Evolutionary conservation across 2,888 invertebrate species (phyloP).

Genomic region (Uropetala carovei): DNA sequence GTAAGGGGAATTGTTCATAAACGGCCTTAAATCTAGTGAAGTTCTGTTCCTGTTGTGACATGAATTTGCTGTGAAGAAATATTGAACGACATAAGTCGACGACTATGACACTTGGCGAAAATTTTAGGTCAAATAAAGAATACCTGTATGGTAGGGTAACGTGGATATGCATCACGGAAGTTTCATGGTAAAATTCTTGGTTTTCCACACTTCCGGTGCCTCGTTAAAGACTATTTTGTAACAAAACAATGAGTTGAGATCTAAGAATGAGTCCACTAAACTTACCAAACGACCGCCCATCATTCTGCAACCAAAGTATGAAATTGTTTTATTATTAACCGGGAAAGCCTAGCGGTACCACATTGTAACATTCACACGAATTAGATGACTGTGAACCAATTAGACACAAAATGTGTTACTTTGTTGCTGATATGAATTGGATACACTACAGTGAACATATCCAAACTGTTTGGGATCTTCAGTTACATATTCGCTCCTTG

Average conservation of each 20-base stretch:
- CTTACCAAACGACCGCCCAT: conserved; percentile 84
- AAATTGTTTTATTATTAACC: neutral
- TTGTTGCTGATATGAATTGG: no score
- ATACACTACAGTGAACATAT: no score
- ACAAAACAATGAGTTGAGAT: conserved; percentile 92
- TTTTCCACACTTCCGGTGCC: conserved; percentile 82
- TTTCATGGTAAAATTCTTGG: conserved; percentile 79
- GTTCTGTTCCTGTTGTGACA: conserved; percentile 83
- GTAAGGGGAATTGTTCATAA: conserved; percentile 97
- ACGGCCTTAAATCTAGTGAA: conserved; percentile 91
- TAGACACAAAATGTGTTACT: no score
- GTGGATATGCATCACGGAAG: conserved; percentile 93
- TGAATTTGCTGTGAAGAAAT: conserved; percentile 77
- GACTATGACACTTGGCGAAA: neutral
- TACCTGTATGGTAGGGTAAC: conserved; percentile 89
- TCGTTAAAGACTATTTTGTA: conserved; percentile 91
- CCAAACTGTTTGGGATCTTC: no score
- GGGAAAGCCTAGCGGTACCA: no score
- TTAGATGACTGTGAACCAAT: no score
- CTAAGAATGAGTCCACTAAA: conserved; percentile 93
- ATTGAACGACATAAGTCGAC: neutral
- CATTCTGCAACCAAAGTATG: conserved; percentile 75
- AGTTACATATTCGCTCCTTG: no score
- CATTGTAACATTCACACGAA: no score
- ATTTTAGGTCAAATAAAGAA: neutral